phyloP scores from a whole-genome alignment of 2,113 vertebrate species.

The Oenanthe melanoleuca region DNA sequence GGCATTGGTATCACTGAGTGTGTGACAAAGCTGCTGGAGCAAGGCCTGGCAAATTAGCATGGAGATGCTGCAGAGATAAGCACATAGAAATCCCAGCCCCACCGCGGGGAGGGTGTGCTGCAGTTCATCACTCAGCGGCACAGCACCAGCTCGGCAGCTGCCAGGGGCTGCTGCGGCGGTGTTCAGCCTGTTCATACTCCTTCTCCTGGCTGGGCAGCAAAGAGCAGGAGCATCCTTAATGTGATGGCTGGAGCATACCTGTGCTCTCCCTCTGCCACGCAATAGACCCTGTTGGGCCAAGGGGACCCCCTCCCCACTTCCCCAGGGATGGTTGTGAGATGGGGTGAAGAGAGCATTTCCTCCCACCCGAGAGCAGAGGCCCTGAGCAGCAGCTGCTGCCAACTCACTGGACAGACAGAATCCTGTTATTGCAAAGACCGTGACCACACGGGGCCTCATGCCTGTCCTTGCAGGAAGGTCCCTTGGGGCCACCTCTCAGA shows the following conservation, averaged over 20 bases:
- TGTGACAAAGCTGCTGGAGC: neutral
- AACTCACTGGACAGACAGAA: slow-evolving; percentile 21
- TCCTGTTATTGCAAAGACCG: slow-evolving; percentile 56
- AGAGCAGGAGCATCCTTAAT: neutral
- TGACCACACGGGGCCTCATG: slow-evolving; percentile 28
- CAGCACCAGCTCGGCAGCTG: neutral
- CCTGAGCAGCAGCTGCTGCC: slow-evolving; percentile 4
- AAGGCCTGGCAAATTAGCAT: neutral
- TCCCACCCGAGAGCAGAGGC: neutral
- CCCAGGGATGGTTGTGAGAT: neutral
- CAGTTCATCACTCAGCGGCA: neutral
- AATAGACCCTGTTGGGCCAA: fast-evolving
- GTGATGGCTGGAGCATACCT: neutral
- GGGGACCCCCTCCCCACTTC: neutral
- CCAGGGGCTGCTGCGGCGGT: fast-evolving
- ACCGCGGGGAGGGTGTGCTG: neutral
- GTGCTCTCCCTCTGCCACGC: neutral
- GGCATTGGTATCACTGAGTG: neutral
- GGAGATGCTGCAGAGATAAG: slow-evolving; percentile 3
- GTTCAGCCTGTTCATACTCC: neutral
- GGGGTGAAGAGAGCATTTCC: neutral
- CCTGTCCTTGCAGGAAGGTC: slow-evolving; percentile 67
- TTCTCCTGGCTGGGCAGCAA: neutral
- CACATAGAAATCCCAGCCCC: neutral
- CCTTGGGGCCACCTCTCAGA: slow-evolving; percentile 51